Percentiles rank a stretch among this genome's conserved stretches.
Evolutionary conservation across 1,140 invertebrate genomes (phyloP).

Genomic region (Cotesia chilonis): DNA sequence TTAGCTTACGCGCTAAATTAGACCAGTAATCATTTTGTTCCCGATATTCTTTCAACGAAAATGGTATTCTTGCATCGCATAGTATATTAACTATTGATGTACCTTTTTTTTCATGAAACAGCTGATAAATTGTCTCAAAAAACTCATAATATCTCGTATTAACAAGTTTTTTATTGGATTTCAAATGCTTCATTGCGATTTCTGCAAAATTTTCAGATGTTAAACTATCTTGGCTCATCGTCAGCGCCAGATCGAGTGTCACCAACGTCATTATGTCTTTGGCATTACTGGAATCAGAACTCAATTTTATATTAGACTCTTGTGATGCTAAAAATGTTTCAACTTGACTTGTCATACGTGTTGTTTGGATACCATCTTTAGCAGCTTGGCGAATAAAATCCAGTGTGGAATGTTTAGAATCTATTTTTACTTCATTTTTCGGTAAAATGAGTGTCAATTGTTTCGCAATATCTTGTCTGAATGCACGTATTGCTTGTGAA

Average conservation of each 20-base stretch:
- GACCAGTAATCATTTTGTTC: conserved; percentile 50
- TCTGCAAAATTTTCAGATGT: conserved; percentile 49
- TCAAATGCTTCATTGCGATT: conserved; percentile 53
- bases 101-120: conserved; percentile 48
- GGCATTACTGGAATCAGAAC: conserved; percentile 29
- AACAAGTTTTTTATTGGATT: conserved; percentile 46
- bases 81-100: conserved; percentile 44
- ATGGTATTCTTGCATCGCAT: conserved; percentile 48
- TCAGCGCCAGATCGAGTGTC: conserved; percentile 54
- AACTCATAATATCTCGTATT: conserved; percentile 44
- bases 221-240: conserved; percentile 41
- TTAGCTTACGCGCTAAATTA: conserved; percentile 39
- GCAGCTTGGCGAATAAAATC: conserved; percentile 52
- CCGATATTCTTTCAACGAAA: conserved; percentile 46
- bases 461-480: conserved; percentile 44
- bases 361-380: conserved; percentile 50
- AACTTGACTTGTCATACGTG: conserved; percentile 50
- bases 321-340: conserved; percentile 58
- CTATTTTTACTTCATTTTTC: conserved; percentile 36
- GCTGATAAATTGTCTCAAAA: conserved; percentile 46
- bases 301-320: conserved; percentile 46
- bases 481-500: conserved; percentile 49
- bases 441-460: conserved; percentile 13
- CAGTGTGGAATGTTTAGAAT: conserved; percentile 43
- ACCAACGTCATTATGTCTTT: conserved; percentile 53